Base-by-base conservation (phyloP, 2,113 vertebrate species). In the Ranitomeya imitator region DNA sequence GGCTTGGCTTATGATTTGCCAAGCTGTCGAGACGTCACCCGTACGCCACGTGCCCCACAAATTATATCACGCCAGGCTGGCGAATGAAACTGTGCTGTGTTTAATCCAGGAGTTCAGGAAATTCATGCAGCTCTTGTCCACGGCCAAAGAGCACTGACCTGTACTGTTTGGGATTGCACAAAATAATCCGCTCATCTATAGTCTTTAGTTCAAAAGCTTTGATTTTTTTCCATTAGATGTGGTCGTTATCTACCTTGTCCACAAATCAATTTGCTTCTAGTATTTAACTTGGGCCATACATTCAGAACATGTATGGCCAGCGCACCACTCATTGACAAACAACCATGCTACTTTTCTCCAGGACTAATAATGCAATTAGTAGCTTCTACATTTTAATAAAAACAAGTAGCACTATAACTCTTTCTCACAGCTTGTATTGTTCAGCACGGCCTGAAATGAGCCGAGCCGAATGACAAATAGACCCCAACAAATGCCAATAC, bases 301-400 rank as follows among this genome's bases (percentile, higher is more conserved):
- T 74, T 18, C 9, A 19, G 45, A 52, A 7, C 73, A 52, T 76
- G 73, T 21, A 76, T 76, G 73, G 73, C 73, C 73, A 76, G 14
- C 18, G 21, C 37, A 52, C 71, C 45, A 7, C 51, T 21, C 57
- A 31, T 16, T 61, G 78, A 80, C 26, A 60, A 80, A 60, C 55
- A 31, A 18, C 57, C 57, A 19, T 19, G 9, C 37, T 76, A 81
- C 79, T 61, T 61, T 81, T 60, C 55, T 26, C 18, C 9, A 55
- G 37, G 51, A n/a, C 82, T 54, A 69, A 84, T 84, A 84, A 84
- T 71, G 51, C 63, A 84, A 84, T 71, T 84, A 84, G 82, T 31
- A 69, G 45, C 69, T 83, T 65, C 11, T 65, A 83, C 81, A 84
- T 84, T 52, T 71, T 51, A 84, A 84, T 84, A 69, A 84, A 84